Base-by-base conservation (phyloP, 23 tunicate species). In the Halocynthia roretzi region DNA sequence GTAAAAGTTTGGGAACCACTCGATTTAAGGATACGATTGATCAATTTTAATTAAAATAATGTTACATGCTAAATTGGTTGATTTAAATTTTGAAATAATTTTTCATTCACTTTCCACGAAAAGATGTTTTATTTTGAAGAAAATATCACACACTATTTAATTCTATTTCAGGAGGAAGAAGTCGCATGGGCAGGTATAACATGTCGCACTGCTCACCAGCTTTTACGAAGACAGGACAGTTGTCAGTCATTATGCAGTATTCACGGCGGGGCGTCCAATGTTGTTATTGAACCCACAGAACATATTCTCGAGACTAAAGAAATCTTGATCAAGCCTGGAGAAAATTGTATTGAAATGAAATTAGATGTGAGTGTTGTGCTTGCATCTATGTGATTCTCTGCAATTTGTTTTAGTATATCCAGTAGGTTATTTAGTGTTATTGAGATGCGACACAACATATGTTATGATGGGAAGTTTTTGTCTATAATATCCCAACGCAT, bases 141-240 rank as follows among this genome's bases (percentile, higher is more conserved):
- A 31, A 31, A 4, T 31, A 4, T 4, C 44, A 31, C 44, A 31
- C 44, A 31, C 44, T 31, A 31, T 31, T 31, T 31, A 2, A 60
- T 15, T 60, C 64, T 15, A 15, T 5, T 76, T 17, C 61, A 91
- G 97, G 83, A 91, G 12, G 90, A 84, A 10, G 71, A 53, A 7
- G 9, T 85, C 7, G 8, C 80, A 40, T 85, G 97, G 90, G 73
- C 90, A 5, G 90, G 97, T 31, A 61, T 92, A 23, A 82, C 87
- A 31, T 92, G 98, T 66, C 85, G 81, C 8, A 71, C 51, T 23
- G 77, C 83, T 7, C 77, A 80, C 57, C 75, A 75, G n/a, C 61
- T 86, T 7, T 80, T 92, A 10, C 87, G 98, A 18, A 76, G 98
- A n/a, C 98, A 92, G 74, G 98, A 92, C 69, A 86, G 92, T 62